Conservation (phyloP, 1,140 invertebrate species). For the Drosophila miranda region DNA sequence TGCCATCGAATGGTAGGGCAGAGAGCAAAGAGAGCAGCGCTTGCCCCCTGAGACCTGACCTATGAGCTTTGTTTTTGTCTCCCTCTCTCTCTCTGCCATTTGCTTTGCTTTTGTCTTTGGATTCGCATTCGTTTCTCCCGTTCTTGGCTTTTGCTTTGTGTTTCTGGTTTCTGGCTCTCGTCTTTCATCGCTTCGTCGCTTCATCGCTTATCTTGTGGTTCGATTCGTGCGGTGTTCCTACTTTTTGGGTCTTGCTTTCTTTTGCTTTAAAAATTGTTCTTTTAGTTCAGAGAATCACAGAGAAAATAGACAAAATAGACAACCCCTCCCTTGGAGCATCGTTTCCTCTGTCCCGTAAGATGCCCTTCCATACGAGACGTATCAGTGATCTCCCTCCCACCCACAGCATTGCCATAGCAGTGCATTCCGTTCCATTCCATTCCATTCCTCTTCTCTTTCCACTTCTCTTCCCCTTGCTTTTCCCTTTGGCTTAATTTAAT, state of each 20-base stretch:
- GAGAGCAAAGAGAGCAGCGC: conserved; percentile 48
- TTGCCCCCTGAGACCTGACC: conserved; percentile 70
- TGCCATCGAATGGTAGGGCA: background rate
- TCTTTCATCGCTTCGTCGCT: conserved; percentile 38
- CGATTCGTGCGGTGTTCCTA: conserved; percentile 32
- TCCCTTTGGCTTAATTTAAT: conserved; percentile 51
- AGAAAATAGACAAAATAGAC: too few relatives aligned
- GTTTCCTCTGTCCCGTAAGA: too few relatives aligned
- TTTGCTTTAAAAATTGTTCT: conserved; percentile 36
- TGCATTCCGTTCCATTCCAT: background rate
- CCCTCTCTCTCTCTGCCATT: conserved; percentile 20
- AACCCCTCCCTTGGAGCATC: too few relatives aligned
- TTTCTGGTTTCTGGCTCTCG: conserved; percentile 27
- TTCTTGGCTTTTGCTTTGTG: conserved; percentile 16
- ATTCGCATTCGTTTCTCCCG: conserved; percentile 6
- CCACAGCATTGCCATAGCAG: too few relatives aligned
- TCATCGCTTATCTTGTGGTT: conserved; percentile 35
- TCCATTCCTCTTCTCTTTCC: background rate
- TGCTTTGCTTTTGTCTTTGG: conserved; percentile 25
- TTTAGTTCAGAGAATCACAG: too few relatives aligned
- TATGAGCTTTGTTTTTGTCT: conserved; percentile 47
- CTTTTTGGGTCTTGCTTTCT: conserved; percentile 25
- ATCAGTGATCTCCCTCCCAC: too few relatives aligned
- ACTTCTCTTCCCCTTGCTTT: background rate
- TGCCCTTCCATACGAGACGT: too few relatives aligned